phyloP scores from a whole-genome alignment of 1,140 invertebrate genomes.

The Drosophila ogumai region DNA sequence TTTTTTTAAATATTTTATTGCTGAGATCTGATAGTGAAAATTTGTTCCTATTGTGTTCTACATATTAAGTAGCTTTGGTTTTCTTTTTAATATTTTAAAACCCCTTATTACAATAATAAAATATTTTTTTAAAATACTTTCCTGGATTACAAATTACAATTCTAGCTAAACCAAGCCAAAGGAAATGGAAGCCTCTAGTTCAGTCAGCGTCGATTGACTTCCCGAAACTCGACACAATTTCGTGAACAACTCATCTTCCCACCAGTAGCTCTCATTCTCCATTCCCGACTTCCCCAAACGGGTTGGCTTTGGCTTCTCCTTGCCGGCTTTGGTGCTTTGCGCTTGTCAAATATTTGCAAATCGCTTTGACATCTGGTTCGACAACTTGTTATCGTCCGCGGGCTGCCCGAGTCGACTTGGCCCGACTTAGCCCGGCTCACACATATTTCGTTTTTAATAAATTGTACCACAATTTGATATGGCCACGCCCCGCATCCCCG shows the following conservation, averaged over 20 bases:
- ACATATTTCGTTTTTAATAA: constrained; percentile 83
- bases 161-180: neutral
- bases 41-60: neutral
- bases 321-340: constrained; percentile 59
- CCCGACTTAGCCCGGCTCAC: constrained; percentile 59
- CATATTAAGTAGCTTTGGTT: no score
- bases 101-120: neutral
- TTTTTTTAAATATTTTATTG: constrained; percentile 10
- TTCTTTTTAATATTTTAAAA: neutral
- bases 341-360: constrained; percentile 84
- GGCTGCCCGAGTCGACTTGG: constrained; percentile 32
- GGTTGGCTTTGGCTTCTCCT: constrained; percentile 25
- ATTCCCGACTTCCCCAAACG: constrained; percentile 14
- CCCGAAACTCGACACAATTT: neutral
- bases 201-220: neutral
- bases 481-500: constrained; percentile 59
- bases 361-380: constrained; percentile 83
- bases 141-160: neutral
- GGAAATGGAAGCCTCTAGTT: neutral
- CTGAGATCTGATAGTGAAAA: neutral
- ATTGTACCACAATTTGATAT: constrained; percentile 83
- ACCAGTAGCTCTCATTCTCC: neutral
- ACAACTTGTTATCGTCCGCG: constrained; percentile 79
- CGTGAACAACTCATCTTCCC: constrained; percentile 7
- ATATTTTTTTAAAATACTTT: neutral